Conservation (phyloP, 2,113 vertebrate genomes). For the Acrocephalus kingi region DNA sequence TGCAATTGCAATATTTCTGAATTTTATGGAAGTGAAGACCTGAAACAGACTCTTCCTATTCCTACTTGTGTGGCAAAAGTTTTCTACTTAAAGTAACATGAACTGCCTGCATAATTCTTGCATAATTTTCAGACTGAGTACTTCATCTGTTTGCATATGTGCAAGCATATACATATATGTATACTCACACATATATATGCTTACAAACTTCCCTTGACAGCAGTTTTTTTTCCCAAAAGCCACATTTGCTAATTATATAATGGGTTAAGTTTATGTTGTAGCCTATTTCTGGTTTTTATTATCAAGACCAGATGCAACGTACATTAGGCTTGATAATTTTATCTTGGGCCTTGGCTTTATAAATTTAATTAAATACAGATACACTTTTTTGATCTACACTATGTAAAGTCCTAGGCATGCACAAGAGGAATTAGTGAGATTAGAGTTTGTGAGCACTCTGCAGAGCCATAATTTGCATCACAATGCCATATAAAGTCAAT, state of each 20-base stretch:
- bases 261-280: neutral
- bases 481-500: neutral
- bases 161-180: neutral
- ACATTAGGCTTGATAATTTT: neutral
- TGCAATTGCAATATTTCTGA: neutral
- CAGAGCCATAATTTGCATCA: neutral
- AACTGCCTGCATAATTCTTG: neutral
- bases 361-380: conserved; percentile 1
- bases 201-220: neutral
- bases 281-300: neutral
- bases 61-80: neutral
- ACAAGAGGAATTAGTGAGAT: conserved; percentile 24
- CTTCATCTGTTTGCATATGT: neutral
- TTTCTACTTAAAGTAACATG: neutral
- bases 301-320: neutral
- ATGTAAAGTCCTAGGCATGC: neutral
- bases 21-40: neutral
- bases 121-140: neutral
- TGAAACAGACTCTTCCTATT: neutral
- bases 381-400: neutral
- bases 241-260: neutral
- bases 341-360: neutral
- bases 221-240: neutral
- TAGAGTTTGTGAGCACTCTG: neutral
- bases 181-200: neutral